Conservation (phyloP, 1,140 invertebrate genomes). For the Neodiprion virginianus region DNA sequence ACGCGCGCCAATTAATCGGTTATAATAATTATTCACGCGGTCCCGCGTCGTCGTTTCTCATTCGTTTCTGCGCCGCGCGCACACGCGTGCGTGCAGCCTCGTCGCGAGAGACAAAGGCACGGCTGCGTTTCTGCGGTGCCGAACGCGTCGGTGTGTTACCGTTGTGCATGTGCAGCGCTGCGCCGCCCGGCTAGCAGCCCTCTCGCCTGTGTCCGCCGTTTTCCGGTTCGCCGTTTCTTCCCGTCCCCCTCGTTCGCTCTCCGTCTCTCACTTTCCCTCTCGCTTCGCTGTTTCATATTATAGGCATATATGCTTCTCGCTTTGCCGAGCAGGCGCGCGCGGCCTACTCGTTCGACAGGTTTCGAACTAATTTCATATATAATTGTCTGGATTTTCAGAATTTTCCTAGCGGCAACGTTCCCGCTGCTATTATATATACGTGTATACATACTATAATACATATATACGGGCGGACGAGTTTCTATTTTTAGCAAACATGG, state of each 20-base stretch:
- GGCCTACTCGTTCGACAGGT: neutral
- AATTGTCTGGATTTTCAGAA: neutral
- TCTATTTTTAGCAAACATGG: too few species aligned
- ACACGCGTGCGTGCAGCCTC: too few species aligned
- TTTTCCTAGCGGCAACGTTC: neutral
- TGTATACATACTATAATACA: too few species aligned
- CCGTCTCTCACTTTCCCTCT: too few species aligned
- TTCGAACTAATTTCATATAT: neutral
- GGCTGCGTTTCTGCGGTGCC: neutral
- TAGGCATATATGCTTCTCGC: neutral
- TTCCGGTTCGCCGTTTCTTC: neutral
- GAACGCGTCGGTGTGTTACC: neutral
- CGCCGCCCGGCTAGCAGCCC: neutral
- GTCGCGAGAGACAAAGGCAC: neutral
- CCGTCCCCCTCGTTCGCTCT: too few species aligned
- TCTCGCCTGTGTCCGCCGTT: neutral
- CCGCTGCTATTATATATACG: too few species aligned
- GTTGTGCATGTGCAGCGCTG: neutral
- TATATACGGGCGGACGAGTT: too few species aligned
- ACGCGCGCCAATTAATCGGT: neutral
- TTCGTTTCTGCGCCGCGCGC: too few species aligned
- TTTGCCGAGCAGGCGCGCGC: neutral
- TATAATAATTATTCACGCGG: neutral
- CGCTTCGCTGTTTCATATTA: neutral
- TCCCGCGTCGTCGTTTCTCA: too few species aligned